Conservation (phyloP, 2,888 invertebrate species). For the Polyommatus iphigenia region DNA sequence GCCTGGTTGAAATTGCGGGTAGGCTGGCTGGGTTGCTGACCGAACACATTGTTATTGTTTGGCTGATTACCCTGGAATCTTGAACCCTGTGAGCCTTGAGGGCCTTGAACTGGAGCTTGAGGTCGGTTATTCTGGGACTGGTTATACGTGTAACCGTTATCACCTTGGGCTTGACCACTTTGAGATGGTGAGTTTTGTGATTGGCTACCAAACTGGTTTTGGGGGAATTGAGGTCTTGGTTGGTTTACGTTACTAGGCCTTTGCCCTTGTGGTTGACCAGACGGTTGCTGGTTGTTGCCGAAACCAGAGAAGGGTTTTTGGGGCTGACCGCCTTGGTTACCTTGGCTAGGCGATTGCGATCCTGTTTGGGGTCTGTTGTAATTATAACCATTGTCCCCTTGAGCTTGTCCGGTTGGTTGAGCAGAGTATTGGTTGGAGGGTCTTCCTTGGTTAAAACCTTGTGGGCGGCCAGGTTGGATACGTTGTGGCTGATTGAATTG, state of each 20-base stretch:
- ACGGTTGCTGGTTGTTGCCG: background rate
- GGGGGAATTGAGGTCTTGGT: background rate
- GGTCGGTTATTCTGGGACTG: background rate
- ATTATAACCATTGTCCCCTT: constrained; percentile 11
- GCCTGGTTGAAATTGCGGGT: background rate
- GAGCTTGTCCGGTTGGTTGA: constrained; percentile 26
- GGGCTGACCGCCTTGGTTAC: background rate
- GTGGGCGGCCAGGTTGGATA: background rate
- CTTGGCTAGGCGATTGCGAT: background rate
- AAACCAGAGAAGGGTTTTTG: background rate
- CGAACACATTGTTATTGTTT: background rate
- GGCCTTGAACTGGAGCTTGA: background rate
- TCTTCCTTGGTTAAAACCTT: background rate
- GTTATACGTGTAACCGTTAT: constrained; percentile 1
- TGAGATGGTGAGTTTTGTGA: background rate
- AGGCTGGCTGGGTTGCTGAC: constrained; percentile 14
- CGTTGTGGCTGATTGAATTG: background rate
- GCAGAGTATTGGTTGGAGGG: background rate
- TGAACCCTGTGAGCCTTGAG: background rate
- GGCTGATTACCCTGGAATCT: background rate
- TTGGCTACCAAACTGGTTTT: background rate
- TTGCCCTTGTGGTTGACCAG: background rate
- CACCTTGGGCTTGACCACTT: background rate
- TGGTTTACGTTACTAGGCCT: background rate
- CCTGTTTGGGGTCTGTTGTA: constrained; percentile 21